Evolutionary conservation across 2,888 invertebrate genomes (phyloP), one percentile per base, ranked within the genome.

Genomic region (Serrognathus titanus): DNA sequence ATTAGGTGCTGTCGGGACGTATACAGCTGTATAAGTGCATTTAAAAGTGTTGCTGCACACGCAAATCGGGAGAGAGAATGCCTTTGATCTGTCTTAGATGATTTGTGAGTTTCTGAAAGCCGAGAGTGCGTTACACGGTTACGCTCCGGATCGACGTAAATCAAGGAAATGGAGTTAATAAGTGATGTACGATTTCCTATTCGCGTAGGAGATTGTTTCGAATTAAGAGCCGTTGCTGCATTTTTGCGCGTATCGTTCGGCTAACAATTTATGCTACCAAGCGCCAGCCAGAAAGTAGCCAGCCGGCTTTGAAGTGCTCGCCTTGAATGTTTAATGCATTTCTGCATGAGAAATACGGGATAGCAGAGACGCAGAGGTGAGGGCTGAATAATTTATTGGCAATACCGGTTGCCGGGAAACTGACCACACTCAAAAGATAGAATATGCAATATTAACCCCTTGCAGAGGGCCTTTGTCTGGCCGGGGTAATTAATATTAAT

Each of bases 361-460:
- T 39, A 48, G 51, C 47, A 50, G 50, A 58, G 45, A 47, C 53
- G 40, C 51, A 46, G 58, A 58, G 55, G 58, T 55, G 51, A 55
- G 45, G 47, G 52, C 43, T 58, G 55, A 67, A 68, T 68, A 66
- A 68, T 68, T 67, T 65, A 68, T 66, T 59, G 60, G 58, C 61
- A 62, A 62, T 62, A 58, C 63, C 61, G 65, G 66, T 67, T 66
- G 66, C 66, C 59, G 52, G 68, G 67, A 58, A 60, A 65, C 67
- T 68, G 68, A 66, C 68, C 68, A 66, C 66, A 63, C 63, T 65
- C 61, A 57, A 63, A 62, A 67, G 65, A 67, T 66, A 64, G 64
- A 64, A 64, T 67, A 67, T 68, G 65, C 63, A 68, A 67, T 67
- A 67, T 68, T 63, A 67, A 68, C 63, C 64, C 63, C 58, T 60